Base-by-base conservation (phyloP, 2,113 vertebrate genomes). In the Tilapia sparmanii region DNA sequence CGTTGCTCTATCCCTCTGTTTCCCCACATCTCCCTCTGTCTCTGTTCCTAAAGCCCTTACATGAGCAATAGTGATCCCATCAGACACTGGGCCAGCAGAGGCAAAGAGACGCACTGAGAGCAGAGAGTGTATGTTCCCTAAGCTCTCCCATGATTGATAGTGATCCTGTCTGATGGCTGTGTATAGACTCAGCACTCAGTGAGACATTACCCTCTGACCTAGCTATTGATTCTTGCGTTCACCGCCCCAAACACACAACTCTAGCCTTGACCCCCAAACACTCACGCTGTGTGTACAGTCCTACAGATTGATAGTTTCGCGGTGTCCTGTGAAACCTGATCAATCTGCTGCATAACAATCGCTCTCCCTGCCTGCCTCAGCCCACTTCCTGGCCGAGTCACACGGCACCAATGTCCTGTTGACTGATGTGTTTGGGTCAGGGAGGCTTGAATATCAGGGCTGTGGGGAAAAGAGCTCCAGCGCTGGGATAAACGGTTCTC, bases 111-210 rank as follows among this genome's bases (percentile, higher is more conserved):
- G 40, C 45, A 81, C 78, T 16, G 29, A 68, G 84, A 88, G 76
- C 82, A 94, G 91, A 85, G 85, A 90, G 90, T 85, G 81, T 90
- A 81, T 84, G 87, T 93, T 93, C 88, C 80, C 87, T 91, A 88
- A 94, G 94, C 92, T 91, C 88, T 86, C 29, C 84, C 66, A 40
- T 95, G 95, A 96, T 95, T 93, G 94, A 95, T 95, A 90, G 92
- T 95, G 94, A 95, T 95, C 90, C 90, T 59, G 81, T 92, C 90
- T 93, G 94, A 95, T 92, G 92, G 93, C 89, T 93, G 92, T 90
- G 94, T 94, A 95, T 96, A 91, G 95, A 96, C 95, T 95, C 95
- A 95, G 95, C 94, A 93, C 93, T 95, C 93, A 94, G 94, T 79
- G 88, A 95, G 93, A 95, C 95, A 95, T 96, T 95, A 96, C 91